A percentile compares a stretch with the other conserved stretches of the same genome.
phyloP scores from a whole-genome alignment of 2,797 vertebrate genomes.

The Buceros bicornis region DNA sequence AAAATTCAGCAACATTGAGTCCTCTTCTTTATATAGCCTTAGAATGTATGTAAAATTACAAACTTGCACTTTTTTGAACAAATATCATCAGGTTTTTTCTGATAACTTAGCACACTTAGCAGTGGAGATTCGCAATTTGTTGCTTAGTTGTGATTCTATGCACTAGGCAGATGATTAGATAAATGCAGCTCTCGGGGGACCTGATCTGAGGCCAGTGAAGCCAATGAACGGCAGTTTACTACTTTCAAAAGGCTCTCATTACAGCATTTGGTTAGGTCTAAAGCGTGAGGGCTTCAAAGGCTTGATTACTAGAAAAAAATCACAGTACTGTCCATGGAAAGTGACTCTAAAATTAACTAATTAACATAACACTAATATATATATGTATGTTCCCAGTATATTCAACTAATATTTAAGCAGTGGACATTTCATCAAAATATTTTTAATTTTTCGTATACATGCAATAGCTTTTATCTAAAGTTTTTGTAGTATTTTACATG shows the following conservation, averaged over 20 bases:
- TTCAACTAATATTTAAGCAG: background rate
- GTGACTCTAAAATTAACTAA: background rate
- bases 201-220: background rate
- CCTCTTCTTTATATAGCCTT: background rate
- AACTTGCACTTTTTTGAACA: background rate
- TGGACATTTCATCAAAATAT: background rate
- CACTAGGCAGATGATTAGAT: background rate
- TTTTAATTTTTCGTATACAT: background rate
- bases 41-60: background rate
- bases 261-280: background rate
- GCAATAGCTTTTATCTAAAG: background rate
- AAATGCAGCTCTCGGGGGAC: background rate
- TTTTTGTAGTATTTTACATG: background rate
- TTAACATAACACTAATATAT: background rate
- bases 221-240: background rate
- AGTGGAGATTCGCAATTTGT: background rate
- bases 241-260: background rate
- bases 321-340: background rate
- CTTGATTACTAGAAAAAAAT: background rate
- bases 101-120: background rate
- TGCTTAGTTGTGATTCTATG: background rate
- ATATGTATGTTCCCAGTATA: background rate
- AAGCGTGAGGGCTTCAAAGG: background rate
- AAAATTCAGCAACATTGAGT: background rate
- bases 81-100: background rate